phyloP scores from a whole-genome alignment of 2,888 invertebrate species.

The Bembecia ichneumoniformis region DNA sequence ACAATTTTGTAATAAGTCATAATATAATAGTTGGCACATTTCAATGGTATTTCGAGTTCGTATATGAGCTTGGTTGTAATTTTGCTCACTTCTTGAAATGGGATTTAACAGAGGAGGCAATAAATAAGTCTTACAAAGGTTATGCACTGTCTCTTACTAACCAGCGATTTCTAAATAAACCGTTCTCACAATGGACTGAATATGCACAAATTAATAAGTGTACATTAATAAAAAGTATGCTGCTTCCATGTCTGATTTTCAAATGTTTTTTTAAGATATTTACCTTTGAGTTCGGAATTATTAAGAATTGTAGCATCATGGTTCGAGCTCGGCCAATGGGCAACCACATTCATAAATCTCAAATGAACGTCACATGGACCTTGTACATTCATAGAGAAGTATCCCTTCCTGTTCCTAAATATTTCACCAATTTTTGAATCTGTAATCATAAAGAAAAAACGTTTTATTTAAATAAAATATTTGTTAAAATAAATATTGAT shows the following conservation, averaged over 20 bases:
- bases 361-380: no score
- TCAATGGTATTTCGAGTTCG: conserved; percentile 1
- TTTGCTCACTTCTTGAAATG: not conserved
- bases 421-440: no score
- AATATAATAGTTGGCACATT: not conserved
- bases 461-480: no score
- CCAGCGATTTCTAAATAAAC: conserved; percentile 3
- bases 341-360: no score
- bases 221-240: not conserved
- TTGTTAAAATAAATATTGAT: no score
- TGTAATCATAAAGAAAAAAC: no score
- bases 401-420: no score
- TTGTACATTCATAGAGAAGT: no score
- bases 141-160: conserved; percentile 7
- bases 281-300: not conserved
- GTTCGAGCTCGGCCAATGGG: not conserved
- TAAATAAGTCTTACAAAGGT: conserved; percentile 3
- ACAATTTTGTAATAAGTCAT: not conserved
- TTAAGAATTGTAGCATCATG: not conserved
- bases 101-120: conserved; percentile 5
- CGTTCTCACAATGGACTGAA: conserved; percentile 4
- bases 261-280: not conserved
- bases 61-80: conserved; percentile 3
- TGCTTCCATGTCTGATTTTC: not conserved
- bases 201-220: not conserved